Evolutionary conservation across 2,797 vertebrate genomes (phyloP).

Genomic region (Ctenosaura bakeri): DNA sequence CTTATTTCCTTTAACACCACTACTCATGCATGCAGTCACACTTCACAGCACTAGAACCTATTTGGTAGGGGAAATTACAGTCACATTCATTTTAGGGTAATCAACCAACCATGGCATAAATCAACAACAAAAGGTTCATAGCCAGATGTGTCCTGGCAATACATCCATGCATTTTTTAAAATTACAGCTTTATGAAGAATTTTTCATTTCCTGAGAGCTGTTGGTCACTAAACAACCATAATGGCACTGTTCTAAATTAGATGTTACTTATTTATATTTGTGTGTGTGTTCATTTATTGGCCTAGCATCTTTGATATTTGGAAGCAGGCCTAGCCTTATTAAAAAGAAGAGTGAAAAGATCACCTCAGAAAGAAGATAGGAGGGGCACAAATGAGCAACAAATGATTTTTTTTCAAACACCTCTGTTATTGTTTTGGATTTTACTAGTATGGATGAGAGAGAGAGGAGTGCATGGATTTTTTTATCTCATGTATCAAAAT

Average conservation of each 20-base stretch:
- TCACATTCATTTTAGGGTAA: constrained; percentile 14
- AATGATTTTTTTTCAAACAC: no score
- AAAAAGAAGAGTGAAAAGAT: not conserved
- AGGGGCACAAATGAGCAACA: not conserved
- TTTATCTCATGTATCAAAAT: not conserved
- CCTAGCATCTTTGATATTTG: not conserved
- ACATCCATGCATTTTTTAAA: constrained; percentile 1
- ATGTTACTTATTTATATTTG: constrained; percentile 8
- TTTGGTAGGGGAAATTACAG: not conserved
- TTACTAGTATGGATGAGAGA: no score
- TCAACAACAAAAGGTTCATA: constrained; percentile 1
- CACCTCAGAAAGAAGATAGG: not conserved
- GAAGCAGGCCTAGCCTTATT: not conserved
- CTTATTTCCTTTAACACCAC: not conserved
- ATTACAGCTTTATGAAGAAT: not conserved
- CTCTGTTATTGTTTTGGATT: no score
- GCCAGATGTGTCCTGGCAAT: constrained; percentile 15
- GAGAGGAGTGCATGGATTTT: not conserved
- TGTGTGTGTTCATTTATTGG: not conserved
- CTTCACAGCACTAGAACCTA: not conserved
- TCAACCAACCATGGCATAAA: constrained; percentile 2
- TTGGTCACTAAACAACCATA: constrained; percentile 3
- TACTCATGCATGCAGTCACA: not conserved
- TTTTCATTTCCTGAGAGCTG: constrained; percentile 8
- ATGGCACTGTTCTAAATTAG: not conserved